Conservation (phyloP, 2,888 invertebrate species). For the Griposia aprilina region DNA sequence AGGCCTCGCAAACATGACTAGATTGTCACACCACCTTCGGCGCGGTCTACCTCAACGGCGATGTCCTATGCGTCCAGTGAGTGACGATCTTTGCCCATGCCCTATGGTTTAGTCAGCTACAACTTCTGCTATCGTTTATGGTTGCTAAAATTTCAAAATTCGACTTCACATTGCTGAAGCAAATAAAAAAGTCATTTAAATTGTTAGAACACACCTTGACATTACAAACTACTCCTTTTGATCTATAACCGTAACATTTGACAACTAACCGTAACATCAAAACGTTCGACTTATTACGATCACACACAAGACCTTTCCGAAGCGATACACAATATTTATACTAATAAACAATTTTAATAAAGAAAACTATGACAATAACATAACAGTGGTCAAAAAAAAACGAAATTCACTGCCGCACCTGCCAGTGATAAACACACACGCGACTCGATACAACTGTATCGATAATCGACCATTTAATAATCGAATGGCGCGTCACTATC, state of each 20-base stretch:
- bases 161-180: not conserved
- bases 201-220: slow-evolving; percentile 28
- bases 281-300: slow-evolving; percentile 53
- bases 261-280: slow-evolving; percentile 37
- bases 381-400: slow-evolving; percentile 65
- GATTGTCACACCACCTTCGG: not conserved
- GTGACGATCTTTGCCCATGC: not conserved
- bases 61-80: not conserved
- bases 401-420: slow-evolving; percentile 73
- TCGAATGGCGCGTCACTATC: slow-evolving; percentile 76
- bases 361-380: slow-evolving; percentile 66
- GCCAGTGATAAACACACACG: slow-evolving; percentile 80
- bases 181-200: not conserved
- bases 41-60: not conserved
- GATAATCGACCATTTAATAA: slow-evolving; percentile 80
- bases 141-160: not conserved
- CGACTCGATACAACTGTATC: slow-evolving; percentile 83
- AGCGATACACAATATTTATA: slow-evolving; percentile 61
- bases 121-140: not conserved
- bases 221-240: slow-evolving; percentile 14
- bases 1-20: not conserved
- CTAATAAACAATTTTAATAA: slow-evolving; percentile 52
- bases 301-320: slow-evolving; percentile 58
- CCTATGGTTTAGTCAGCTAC: not conserved
- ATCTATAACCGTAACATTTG: slow-evolving; percentile 31